These are phyloP conservation scores for Parnassius apollo DNA, from an alignment of 2,888 invertebrate genomes.

Conservation along the genomic window DNA sequence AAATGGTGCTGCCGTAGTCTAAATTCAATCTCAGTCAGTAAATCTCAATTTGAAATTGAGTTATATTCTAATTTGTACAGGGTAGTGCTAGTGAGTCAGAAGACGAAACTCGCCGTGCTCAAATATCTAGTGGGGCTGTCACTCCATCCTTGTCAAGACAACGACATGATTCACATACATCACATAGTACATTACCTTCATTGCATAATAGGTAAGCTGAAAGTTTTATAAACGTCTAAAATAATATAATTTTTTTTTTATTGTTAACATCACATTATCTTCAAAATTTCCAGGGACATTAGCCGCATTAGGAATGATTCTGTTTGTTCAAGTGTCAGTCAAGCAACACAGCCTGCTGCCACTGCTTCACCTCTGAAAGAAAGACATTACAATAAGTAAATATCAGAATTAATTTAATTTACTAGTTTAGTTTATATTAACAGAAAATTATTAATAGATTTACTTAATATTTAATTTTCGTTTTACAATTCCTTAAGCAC, in stretches of 20 bases:
- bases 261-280: neutral
- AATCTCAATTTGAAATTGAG: no score
- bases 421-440: neutral
- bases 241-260: no score
- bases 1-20: no score
- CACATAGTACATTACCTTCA: constrained; percentile 50
- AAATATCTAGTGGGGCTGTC: constrained; percentile 43
- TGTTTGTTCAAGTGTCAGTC: constrained; percentile 67
- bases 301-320: constrained; percentile 74
- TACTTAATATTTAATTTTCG: neutral
- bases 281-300: constrained; percentile 53
- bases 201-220: constrained; percentile 48
- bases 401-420: constrained; percentile 13
- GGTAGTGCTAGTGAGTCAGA: constrained; percentile 86
- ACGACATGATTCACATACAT: constrained; percentile 63
- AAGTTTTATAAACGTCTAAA: neutral
- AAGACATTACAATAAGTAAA: constrained; percentile 47
- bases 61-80: constrained; percentile 36
- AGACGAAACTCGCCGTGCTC: constrained; percentile 78
- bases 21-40: no score
- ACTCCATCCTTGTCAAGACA: constrained; percentile 53
- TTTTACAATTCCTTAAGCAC: neutral
- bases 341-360: constrained; percentile 41
- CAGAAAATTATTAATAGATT: no score
- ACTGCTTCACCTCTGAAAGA: constrained; percentile 61